Conservation (phyloP, 2,113 vertebrate genomes). For the Eulemur macaco region DNA sequence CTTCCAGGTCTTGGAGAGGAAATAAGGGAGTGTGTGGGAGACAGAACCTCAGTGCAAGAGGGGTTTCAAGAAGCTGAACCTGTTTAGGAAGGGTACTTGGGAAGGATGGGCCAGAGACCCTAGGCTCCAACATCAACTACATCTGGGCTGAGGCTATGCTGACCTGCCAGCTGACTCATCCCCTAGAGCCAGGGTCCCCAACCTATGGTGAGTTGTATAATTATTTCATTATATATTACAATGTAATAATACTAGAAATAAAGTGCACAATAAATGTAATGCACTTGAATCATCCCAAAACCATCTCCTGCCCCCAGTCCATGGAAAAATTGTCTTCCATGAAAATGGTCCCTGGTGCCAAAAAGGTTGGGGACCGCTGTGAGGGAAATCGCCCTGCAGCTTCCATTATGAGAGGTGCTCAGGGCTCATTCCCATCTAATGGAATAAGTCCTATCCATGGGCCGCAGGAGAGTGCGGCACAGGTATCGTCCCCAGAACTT, state of each 20-base stretch:
- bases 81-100: not conserved
- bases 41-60: not conserved
- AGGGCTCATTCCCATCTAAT: not conserved
- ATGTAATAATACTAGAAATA: too few species aligned
- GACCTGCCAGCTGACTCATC: not conserved
- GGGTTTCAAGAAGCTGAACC: not conserved
- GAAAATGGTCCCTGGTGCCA: too few species aligned
- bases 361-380: too few species aligned
- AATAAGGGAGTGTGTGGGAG: not conserved
- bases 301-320: too few species aligned
- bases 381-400: not conserved
- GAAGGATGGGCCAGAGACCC: not conserved
- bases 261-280: too few species aligned
- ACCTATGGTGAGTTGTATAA: too few species aligned
- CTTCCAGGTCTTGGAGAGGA: not conserved
- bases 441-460: not conserved
- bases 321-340: too few species aligned
- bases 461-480: not conserved
- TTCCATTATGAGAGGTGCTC: not conserved
- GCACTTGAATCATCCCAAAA: too few species aligned
- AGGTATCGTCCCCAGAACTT: not conserved
- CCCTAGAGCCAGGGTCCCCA: too few species aligned
- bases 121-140: not conserved
- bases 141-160: not conserved
- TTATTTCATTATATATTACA: too few species aligned